These are phyloP conservation scores for Aphidoletes aphidimyza DNA, from an alignment of 2,888 invertebrate species.

Conservation along the genomic window DNA sequence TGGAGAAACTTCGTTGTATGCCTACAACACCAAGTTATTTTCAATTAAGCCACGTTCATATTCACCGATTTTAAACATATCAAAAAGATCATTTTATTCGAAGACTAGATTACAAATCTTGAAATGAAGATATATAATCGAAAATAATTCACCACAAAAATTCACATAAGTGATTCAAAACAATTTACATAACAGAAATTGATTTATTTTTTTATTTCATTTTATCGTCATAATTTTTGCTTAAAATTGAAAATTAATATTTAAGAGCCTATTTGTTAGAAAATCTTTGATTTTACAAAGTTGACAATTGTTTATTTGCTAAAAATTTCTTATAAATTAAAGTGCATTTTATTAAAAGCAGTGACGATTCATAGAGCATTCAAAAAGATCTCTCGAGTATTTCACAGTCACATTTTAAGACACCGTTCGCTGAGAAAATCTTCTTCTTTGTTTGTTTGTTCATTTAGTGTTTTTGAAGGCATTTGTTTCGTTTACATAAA, in stretches of 20 bases:
- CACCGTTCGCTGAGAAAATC: not conserved
- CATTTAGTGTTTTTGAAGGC: not conserved
- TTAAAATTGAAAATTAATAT: not conserved
- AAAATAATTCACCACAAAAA: not conserved
- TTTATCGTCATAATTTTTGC: not conserved
- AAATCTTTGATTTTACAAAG: constrained; percentile 22
- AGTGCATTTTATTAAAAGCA: constrained; percentile 28
- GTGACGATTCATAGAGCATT: constrained; percentile 26
- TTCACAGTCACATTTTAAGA: constrained; percentile 19
- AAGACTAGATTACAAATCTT: too few species aligned
- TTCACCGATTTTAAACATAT: too few species aligned
- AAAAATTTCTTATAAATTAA: constrained; percentile 22
- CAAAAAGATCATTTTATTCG: too few species aligned
- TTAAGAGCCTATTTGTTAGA: not conserved
- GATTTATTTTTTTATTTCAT: not conserved
- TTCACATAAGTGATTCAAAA: not conserved
- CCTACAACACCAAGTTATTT: too few species aligned
- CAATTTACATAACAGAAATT: not conserved
- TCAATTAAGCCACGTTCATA: too few species aligned
- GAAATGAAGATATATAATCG: too few species aligned
- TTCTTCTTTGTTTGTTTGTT: not conserved
- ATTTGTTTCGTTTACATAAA: not conserved
- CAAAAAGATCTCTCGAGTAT: not conserved
- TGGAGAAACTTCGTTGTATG: too few species aligned
- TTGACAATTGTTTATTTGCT: not conserved